Evolutionary conservation across 2,113 vertebrate genomes (phyloP), one percentile per base, ranked within the genome.

Genomic region (Oncorhynchus kisutch): DNA sequence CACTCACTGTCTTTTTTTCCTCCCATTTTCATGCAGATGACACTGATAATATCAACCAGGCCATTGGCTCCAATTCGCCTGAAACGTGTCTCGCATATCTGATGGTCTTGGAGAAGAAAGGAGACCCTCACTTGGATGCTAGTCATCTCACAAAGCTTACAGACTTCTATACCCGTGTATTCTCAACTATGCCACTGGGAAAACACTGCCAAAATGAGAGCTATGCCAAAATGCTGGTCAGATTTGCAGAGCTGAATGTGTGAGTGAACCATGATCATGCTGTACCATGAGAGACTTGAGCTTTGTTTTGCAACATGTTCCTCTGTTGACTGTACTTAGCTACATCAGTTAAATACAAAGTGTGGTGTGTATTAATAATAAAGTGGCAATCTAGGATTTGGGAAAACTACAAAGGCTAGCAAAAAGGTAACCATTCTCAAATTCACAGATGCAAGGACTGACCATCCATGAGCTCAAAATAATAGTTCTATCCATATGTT

Each of bases 231-330:
- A 97, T 99, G 91, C 89, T 97, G 86, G 95, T 98, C 82, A 93
- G 96, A 89, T 97, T 97, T 93, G 97, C 97, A 8, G 94, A 99
- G 84, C 88, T 99, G 69, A 97, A 97, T 92, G 95, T 88, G 97
- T 99, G 90, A 95, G 97, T 75, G n/a, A 60, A 13, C 9, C 45
- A 8, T 27, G 8, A n/a, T 7, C 16, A 31, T n/a, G 39, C 20
- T 9, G 22, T 20, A 8, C 25, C 24, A 39, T 2, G 1, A 39
- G 5, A n/a, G 29, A 68, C n/a, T 45, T 27, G 16, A 31, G 14
- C 3, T 31, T 7, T 34, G 27, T 22, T 74, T 22, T 45, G 34
- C 34, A 34, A 45, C 39, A 59, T 71, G 65, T 24, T 48, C 20
- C 3, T 20, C 16, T 3, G 13, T n/a, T 68, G 67, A 29, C 24